Evolutionary conservation across 2,888 invertebrate species (phyloP).

Genomic region (Tenthredo mesomela): DNA sequence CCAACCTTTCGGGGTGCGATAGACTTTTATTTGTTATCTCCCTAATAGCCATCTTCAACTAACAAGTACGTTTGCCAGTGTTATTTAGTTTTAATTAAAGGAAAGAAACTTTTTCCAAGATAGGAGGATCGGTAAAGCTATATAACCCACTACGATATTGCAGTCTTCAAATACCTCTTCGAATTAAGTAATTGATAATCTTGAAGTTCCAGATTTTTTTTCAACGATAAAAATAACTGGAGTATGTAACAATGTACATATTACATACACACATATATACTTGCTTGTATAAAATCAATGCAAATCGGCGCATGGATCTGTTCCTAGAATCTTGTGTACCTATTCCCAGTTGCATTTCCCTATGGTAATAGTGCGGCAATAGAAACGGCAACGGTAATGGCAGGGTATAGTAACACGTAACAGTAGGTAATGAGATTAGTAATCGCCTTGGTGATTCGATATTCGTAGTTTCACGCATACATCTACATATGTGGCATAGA

Average conservation of each 20-base stretch:
- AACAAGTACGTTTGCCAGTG: slow-evolving; percentile 1
- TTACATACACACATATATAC: no score
- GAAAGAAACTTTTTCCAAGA: slow-evolving; percentile 2
- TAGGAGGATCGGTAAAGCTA: not conserved
- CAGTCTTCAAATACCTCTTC: not conserved
- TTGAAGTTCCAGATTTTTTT: not conserved
- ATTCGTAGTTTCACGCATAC: slow-evolving; percentile 27
- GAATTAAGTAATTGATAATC: slow-evolving; percentile 4
- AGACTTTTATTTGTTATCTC: slow-evolving; percentile 30
- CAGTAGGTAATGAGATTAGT: slow-evolving; percentile 36
- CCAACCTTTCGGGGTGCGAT: not conserved
- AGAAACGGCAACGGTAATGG: slow-evolving; percentile 44
- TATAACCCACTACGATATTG: not conserved
- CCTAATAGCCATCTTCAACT: not conserved
- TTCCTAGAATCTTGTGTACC: slow-evolving; percentile 13
- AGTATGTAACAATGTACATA: not conserved
- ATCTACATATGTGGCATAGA: slow-evolving; percentile 32
- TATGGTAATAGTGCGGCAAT: slow-evolving; percentile 27
- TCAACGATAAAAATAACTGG: not conserved
- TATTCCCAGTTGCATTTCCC: slow-evolving; percentile 20
- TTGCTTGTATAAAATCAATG: not conserved
- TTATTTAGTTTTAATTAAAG: slow-evolving; percentile 42
- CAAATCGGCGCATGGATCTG: not conserved
- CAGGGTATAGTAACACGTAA: slow-evolving; percentile 28
- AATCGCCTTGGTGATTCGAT: slow-evolving; percentile 42